A percentile compares a stretch with the other conserved stretches of the same genome.
Evolutionary conservation across 2,113 vertebrate species (phyloP).

Genomic region (Oceanodroma tethys): DNA sequence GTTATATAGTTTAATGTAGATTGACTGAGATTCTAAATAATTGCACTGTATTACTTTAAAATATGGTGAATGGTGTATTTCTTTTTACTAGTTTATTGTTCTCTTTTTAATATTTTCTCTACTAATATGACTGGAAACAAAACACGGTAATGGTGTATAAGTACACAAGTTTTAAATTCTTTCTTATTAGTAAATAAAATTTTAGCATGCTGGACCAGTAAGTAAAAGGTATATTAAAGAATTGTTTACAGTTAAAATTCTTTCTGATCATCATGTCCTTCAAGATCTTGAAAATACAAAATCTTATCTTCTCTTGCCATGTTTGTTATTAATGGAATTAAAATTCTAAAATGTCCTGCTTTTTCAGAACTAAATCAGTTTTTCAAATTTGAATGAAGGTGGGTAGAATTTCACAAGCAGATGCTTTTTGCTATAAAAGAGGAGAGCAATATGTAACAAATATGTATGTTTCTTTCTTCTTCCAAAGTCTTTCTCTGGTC

Average conservation of each 20-base stretch:
- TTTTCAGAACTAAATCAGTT: conserved; percentile 9
- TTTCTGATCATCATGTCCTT: not conserved
- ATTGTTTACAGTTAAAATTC: not conserved
- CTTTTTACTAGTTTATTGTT: not conserved
- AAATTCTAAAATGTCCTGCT: not conserved
- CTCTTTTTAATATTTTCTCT: not conserved
- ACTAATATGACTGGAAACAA: not conserved
- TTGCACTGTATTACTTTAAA: not conserved
- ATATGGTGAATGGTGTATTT: not conserved
- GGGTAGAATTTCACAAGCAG: not conserved
- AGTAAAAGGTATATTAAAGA: not conserved
- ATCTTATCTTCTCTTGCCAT: not conserved
- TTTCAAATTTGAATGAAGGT: conserved; percentile 6
- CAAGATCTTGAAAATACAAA: not conserved
- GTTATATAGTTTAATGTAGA: not conserved
- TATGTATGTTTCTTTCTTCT: not conserved
- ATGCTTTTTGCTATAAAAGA: not conserved
- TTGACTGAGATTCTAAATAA: not conserved
- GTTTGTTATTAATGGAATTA: not conserved
- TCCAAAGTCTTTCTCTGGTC: not conserved
- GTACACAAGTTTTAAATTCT: not conserved
- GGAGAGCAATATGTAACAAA: not conserved
- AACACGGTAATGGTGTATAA: not conserved
- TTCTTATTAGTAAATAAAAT: not conserved
- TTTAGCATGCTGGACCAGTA: not conserved